Evolutionary conservation across 2,797 vertebrate genomes (phyloP).

Genomic region (Selene dorsalis): DNA sequence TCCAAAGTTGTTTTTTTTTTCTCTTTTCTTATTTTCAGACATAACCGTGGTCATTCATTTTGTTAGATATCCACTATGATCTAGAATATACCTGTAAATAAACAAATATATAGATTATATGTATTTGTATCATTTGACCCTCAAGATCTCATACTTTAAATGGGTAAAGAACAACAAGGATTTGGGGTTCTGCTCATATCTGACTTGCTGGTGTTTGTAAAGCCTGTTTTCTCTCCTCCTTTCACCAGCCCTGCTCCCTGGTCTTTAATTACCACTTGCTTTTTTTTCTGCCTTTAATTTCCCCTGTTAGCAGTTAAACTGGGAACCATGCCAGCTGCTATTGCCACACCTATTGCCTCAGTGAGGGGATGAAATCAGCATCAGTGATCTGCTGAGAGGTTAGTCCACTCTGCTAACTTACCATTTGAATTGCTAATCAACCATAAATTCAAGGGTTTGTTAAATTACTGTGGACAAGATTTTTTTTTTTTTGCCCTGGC

Average conservation of each 20-base stretch:
- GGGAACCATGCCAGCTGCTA: slow-evolving; percentile 63
- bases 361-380: slow-evolving; percentile 57
- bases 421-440: slow-evolving; percentile 35
- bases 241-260: slow-evolving; percentile 67
- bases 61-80: slow-evolving; percentile 83
- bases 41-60: slow-evolving; percentile 78
- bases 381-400: slow-evolving; percentile 50
- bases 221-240: slow-evolving; percentile 67
- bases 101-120: slow-evolving; percentile 88
- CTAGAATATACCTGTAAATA: slow-evolving; percentile 88
- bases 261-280: slow-evolving; percentile 67
- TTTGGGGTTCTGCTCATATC: slow-evolving; percentile 62
- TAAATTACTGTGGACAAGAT: slow-evolving; percentile 1
- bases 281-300: slow-evolving; percentile 69
- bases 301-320: slow-evolving; percentile 66
- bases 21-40: slow-evolving; percentile 62
- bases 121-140: slow-evolving; percentile 88
- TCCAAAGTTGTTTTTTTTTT: slow-evolving; percentile 43
- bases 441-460: slow-evolving; percentile 26
- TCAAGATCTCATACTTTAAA: slow-evolving; percentile 75
- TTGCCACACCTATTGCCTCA: slow-evolving; percentile 63
- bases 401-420: slow-evolving; percentile 19
- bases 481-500: not conserved
- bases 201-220: slow-evolving; percentile 67
- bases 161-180: slow-evolving; percentile 69